These are phyloP conservation scores for Gobius niger DNA, from an alignment of 2,113 vertebrate species.

Conservation along the genomic window DNA sequence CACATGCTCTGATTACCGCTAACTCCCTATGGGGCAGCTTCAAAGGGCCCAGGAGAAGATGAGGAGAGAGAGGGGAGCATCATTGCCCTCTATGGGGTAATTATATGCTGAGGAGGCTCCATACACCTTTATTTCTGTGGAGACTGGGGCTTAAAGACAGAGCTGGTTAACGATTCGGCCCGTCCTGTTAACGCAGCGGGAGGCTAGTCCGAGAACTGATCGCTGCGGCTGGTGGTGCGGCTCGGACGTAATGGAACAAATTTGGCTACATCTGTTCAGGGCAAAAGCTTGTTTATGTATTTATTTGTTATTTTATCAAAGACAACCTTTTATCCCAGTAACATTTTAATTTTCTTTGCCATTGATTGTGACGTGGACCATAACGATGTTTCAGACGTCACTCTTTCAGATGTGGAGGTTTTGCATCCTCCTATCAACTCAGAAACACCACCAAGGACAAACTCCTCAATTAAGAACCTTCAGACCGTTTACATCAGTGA, in stretches of 20 bases:
- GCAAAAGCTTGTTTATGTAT: too few relatives aligned
- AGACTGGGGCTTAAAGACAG: conserved; percentile 63
- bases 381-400: too few relatives aligned
- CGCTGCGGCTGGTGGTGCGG: conserved; percentile 38
- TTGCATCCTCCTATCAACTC: too few relatives aligned
- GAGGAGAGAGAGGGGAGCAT: conserved; percentile 34
- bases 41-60: conserved; percentile 63
- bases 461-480: too few relatives aligned
- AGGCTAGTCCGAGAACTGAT: conserved; percentile 36
- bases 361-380: too few relatives aligned
- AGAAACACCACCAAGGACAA: too few relatives aligned
- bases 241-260: conserved; percentile 44
- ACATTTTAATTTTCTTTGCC: background rate
- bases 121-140: conserved; percentile 40
- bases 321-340: too few relatives aligned
- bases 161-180: conserved; percentile 66
- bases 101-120: conserved; percentile 64
- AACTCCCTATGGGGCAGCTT: conserved; percentile 68
- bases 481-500: too few relatives aligned
- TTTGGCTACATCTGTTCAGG: conserved; percentile 20
- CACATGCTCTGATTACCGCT: conserved; percentile 68
- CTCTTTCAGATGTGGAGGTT: too few relatives aligned
- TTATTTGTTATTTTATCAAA: too few relatives aligned
- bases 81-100: conserved; percentile 71
- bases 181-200: conserved; percentile 59